Evolutionary conservation across 2,113 vertebrate species (phyloP).

Genomic region (Rhinolophus sinicus): DNA sequence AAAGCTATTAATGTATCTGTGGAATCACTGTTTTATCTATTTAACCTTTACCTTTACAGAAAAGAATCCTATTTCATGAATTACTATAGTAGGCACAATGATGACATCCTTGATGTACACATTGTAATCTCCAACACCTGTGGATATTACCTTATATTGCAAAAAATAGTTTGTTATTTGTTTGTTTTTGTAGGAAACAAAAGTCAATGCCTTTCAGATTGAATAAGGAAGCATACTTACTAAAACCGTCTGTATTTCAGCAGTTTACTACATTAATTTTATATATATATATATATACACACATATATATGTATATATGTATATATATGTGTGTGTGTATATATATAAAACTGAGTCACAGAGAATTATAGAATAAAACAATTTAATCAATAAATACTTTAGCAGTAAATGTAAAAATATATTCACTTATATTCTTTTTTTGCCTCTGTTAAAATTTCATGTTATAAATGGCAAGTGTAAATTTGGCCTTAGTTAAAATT

Average conservation of each 20-base stretch:
- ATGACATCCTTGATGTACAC: neutral
- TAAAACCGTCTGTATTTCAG: neutral
- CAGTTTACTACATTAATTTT: neutral
- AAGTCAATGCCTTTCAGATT: neutral
- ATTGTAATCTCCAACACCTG: neutral
- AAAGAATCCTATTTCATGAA: neutral
- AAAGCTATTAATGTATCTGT: neutral
- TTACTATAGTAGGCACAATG: neutral
- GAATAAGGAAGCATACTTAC: neutral
- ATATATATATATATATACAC: no score
- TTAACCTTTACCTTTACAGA: neutral
- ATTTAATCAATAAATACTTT: neutral
- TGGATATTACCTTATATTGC: neutral
- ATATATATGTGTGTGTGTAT: no score
- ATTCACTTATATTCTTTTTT: neutral
- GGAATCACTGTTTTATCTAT: neutral
- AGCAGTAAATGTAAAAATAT: neutral
- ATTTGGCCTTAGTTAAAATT: neutral
- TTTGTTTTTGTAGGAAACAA: neutral
- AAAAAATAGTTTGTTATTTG: neutral
- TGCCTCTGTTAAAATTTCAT: neutral
- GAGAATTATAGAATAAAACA: neutral
- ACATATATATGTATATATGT: no score
- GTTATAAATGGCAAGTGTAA: neutral
- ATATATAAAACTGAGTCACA: neutral